Percentiles rank a stretch among this genome's conserved stretches.
Conservation (phyloP, 1,140 invertebrate genomes). For the Camponotus floridanus region DNA sequence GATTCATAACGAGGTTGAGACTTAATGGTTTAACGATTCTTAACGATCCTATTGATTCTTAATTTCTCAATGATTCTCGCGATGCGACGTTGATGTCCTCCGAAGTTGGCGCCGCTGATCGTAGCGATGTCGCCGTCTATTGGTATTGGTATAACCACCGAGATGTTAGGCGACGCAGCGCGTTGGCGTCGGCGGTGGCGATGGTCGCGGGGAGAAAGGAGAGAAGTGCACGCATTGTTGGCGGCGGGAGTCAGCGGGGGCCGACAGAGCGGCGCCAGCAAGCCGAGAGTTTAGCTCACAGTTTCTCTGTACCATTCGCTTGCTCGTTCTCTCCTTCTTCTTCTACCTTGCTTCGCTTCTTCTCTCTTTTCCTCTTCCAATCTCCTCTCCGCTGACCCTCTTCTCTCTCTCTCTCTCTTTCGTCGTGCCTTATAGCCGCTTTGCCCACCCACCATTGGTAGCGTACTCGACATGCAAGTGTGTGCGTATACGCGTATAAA, state of each 20-base stretch:
- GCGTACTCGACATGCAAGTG: conserved; percentile 19
- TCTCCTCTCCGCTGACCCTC: conserved; percentile 28
- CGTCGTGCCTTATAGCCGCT: conserved; percentile 31
- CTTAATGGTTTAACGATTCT: conserved; percentile 34
- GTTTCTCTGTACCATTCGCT: conserved; percentile 67
- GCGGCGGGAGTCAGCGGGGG: conserved; percentile 76
- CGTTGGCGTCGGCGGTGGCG: conserved; percentile 65
- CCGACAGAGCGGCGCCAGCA: conserved; percentile 83
- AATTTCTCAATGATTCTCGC: conserved; percentile 38
- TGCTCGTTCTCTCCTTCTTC: conserved; percentile 34
- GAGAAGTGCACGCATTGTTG: conserved; percentile 76
- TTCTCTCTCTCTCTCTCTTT: conserved; percentile 34
- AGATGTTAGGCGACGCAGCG: conserved; percentile 49
- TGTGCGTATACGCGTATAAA: conserved; percentile 23
- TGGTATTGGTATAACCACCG: conserved; percentile 50
- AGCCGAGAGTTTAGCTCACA: conserved; percentile 76
- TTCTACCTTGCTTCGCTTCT: conserved; percentile 32
- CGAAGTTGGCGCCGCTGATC: conserved; percentile 51
- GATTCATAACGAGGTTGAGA: conserved; percentile 1
- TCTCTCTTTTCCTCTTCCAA: conserved; percentile 26
- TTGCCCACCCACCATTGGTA: conserved; percentile 40
- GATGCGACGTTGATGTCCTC: conserved; percentile 31
- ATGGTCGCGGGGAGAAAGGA: conserved; percentile 30
- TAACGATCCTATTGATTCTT: conserved; percentile 39
- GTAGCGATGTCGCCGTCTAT: conserved; percentile 27